Percentiles rank a stretch among this genome's conserved stretches.
phyloP scores from a whole-genome alignment of 1,140 invertebrate species.

The Agrypnia vestita region DNA sequence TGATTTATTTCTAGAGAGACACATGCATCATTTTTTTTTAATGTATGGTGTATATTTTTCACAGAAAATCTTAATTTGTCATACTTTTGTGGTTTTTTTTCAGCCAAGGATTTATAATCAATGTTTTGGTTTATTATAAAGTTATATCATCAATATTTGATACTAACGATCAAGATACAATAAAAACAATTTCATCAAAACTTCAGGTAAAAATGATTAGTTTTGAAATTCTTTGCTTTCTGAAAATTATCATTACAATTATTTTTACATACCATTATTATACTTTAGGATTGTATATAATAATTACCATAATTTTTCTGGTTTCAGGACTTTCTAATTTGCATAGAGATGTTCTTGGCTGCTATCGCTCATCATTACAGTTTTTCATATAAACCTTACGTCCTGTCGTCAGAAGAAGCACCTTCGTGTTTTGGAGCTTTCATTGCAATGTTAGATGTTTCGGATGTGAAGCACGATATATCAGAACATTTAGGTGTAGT shows the following conservation, averaged over 20 bases:
- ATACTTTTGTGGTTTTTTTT: constrained; percentile 68
- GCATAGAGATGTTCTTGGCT: constrained; percentile 98
- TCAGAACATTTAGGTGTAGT: constrained; percentile 93
- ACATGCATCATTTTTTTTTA: constrained; percentile 32
- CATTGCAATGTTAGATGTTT: constrained; percentile 94
- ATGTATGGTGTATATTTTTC: constrained; percentile 42
- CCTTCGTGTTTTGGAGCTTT: constrained; percentile 77
- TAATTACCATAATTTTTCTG: constrained; percentile 43
- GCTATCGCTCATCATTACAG: constrained; percentile 96
- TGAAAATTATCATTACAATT: background rate
- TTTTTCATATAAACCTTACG: constrained; percentile 92
- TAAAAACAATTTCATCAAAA: constrained; percentile 83
- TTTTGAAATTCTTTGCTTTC: background rate
- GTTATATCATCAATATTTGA: constrained; percentile 80
- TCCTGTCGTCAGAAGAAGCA: constrained; percentile 71
- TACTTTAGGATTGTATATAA: background rate
- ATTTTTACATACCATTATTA: too few relatives aligned
- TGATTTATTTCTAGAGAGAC: background rate
- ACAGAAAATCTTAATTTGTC: background rate
- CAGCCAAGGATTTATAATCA: constrained; percentile 94
- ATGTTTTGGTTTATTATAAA: constrained; percentile 85
- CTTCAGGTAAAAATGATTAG: constrained; percentile 78
- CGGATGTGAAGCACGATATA: constrained; percentile 93
- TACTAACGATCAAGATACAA: constrained; percentile 77
- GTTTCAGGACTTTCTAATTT: constrained; percentile 93